Percentiles rank a stretch among this genome's conserved stretches.
Evolutionary conservation across 2,888 invertebrate genomes (phyloP).

Genomic region (Dione vanillae): DNA sequence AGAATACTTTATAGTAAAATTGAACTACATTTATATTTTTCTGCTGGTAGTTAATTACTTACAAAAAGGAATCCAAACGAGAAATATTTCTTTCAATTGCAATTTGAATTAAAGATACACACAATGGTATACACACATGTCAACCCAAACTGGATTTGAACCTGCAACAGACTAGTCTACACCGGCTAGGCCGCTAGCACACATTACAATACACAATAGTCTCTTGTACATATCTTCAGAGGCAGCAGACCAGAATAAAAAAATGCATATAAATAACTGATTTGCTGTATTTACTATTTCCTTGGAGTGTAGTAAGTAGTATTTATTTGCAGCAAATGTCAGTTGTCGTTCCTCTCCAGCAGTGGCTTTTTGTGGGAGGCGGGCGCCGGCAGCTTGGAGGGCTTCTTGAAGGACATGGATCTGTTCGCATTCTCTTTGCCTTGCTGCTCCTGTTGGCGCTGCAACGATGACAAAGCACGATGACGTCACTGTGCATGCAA

Average conservation of each 20-base stretch:
- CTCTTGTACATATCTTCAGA: neutral
- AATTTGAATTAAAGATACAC: neutral
- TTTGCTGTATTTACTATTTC: too few species aligned
- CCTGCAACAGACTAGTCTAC: neutral
- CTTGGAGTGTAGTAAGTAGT: too few species aligned
- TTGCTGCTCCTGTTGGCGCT: slow-evolving; percentile 59
- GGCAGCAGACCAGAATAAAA: too few species aligned
- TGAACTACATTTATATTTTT: too few species aligned
- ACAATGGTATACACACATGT: neutral
- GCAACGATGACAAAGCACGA: too few species aligned
- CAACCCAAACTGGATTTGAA: neutral
- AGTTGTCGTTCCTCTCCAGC: slow-evolving; percentile 48
- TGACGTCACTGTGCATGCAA: neutral
- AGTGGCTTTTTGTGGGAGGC: slow-evolving; percentile 69
- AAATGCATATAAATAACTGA: too few species aligned
- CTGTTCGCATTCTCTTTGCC: slow-evolving; percentile 69
- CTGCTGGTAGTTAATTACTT: too few species aligned
- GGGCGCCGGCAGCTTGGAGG: slow-evolving; percentile 71
- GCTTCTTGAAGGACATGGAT: slow-evolving; percentile 59
- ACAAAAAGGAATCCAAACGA: too few species aligned
- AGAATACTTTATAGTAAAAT: neutral
- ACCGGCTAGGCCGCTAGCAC: neutral
- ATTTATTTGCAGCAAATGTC: too few species aligned
- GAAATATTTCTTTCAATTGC: neutral
- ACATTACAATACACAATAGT: neutral